These are phyloP conservation scores for Sternarchorhynchus goeldii DNA, from an alignment of 2,797 vertebrate species.

Conservation along the genomic window DNA sequence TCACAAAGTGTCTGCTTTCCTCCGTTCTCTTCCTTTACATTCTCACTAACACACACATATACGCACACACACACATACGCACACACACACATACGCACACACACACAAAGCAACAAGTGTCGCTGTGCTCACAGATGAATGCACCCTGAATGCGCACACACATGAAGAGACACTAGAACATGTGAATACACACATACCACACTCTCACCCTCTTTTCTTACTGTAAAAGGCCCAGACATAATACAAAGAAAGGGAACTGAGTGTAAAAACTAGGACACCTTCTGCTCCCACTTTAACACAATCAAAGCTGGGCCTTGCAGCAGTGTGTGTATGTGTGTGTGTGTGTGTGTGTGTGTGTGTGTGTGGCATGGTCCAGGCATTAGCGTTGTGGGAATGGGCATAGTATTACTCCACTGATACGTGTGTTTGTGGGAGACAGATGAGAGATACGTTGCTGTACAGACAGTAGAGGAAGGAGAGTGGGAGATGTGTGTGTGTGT, in stretches of 20 bases:
- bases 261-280: conserved; percentile 79
- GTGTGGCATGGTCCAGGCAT: conserved; percentile 40
- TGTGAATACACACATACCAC: conserved; percentile 58
- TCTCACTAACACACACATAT: conserved; percentile 35
- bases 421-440: conserved; percentile 24
- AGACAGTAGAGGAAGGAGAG: conserved; percentile 48
- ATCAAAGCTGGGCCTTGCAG: conserved; percentile 62
- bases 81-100: conserved; percentile 32
- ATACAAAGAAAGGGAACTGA: conserved; percentile 73
- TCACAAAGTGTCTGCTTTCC: conserved; percentile 79
- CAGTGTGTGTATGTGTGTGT: conserved; percentile 36
- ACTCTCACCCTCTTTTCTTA: conserved; percentile 69
- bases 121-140: conserved; percentile 42
- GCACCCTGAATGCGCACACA: conserved; percentile 22
- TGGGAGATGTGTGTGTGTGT: conserved; percentile 34
- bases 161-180: conserved; percentile 45
- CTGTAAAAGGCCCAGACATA: conserved; percentile 63
- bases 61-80: conserved; percentile 45
- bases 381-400: conserved; percentile 68
- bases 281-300: conserved; percentile 74
- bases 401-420: conserved; percentile 58
- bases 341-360: conserved; percentile 42
- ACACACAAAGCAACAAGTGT: conserved; percentile 46
- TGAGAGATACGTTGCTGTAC: conserved; percentile 40
- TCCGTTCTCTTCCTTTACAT: conserved; percentile 78